Evolutionary conservation across 2,113 vertebrate species (phyloP).

Genomic region (Eubucco bourcierii): DNA sequence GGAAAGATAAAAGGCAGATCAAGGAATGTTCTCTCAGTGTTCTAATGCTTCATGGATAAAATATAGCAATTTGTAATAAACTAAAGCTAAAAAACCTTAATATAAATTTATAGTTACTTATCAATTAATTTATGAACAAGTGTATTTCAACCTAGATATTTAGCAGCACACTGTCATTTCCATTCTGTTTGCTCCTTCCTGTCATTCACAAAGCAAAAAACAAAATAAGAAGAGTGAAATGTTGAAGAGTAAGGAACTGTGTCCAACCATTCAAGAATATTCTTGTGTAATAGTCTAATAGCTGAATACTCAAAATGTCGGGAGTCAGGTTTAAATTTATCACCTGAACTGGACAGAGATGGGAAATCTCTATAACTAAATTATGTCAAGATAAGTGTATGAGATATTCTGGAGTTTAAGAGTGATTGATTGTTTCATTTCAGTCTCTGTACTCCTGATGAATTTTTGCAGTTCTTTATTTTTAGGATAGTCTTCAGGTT

Average conservation of each 20-base stretch:
- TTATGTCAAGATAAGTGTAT: neutral
- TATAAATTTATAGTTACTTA: neutral
- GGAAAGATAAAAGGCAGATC: neutral
- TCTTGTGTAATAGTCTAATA: neutral
- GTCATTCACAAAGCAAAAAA: neutral
- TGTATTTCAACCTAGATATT: neutral
- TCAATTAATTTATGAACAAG: neutral
- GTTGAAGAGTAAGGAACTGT: neutral
- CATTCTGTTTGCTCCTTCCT: neutral
- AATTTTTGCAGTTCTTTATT: neutral
- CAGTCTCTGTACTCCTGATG: neutral
- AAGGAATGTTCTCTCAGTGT: neutral
- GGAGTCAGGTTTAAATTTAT: neutral
- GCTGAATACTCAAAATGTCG: neutral
- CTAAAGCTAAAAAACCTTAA: neutral
- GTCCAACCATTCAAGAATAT: neutral
- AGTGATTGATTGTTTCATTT: neutral
- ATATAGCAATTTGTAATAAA: neutral
- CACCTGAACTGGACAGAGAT: neutral
- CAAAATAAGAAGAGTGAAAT: neutral
- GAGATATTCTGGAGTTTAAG: neutral
- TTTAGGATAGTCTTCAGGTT: neutral
- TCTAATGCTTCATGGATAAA: neutral
- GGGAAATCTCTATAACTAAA: neutral
- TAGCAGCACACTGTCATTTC: neutral